These are phyloP conservation scores for Epizoanthus rinbou DNA, from an alignment of 92 coral and sea anemone species.

Conservation along the genomic window DNA sequence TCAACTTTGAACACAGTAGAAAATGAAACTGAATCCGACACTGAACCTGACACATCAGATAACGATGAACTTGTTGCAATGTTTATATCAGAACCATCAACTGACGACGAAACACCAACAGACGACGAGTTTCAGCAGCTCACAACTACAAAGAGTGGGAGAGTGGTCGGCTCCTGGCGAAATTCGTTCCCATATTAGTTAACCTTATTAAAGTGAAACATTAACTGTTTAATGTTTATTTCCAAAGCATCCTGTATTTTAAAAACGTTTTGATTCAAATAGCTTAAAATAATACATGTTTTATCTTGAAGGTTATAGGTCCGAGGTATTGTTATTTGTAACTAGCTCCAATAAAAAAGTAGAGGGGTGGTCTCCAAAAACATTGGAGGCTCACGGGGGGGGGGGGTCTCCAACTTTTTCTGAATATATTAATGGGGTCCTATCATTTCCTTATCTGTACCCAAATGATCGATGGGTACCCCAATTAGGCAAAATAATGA, in stretches of 20 bases:
- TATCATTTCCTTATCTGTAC: too few relatives aligned
- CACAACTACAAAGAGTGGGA: background rate
- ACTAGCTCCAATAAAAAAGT: background rate
- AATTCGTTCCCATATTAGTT: background rate
- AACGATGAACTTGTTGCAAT: background rate
- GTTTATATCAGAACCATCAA: background rate
- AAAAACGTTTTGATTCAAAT: background rate
- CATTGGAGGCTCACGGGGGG: background rate
- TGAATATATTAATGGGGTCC: too few relatives aligned
- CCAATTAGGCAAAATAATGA: too few relatives aligned
- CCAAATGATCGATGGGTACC: too few relatives aligned
- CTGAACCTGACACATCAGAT: background rate
- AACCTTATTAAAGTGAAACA: background rate
- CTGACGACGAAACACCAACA: background rate
- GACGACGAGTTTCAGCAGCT: background rate
- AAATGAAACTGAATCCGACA: background rate
- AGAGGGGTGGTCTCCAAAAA: background rate
- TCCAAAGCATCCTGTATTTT: background rate
- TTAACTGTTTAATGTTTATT: background rate
- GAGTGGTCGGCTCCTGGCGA: too few relatives aligned
- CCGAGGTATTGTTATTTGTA: background rate
- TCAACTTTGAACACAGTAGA: too few relatives aligned
- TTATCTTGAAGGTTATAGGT: background rate
- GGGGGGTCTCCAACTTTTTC: background rate
- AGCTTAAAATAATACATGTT: background rate